phyloP scores from a whole-genome alignment of 2,888 invertebrate genomes.

The Eristalis tenax region DNA sequence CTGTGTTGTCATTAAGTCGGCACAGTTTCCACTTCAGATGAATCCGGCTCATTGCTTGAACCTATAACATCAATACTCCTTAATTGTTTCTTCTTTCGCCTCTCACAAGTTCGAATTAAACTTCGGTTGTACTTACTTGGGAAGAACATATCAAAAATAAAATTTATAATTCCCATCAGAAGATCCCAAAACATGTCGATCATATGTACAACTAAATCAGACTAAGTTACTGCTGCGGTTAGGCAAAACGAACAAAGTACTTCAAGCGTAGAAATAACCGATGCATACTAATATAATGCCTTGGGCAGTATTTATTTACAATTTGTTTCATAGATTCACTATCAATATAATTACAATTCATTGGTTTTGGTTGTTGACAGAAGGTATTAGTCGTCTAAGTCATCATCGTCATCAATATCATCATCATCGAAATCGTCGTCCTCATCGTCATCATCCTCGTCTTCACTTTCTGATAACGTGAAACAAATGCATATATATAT shows the following conservation, averaged over 20 bases:
- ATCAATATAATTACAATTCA: background rate
- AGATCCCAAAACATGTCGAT: conserved; percentile 54
- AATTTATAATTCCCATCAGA: conserved; percentile 46
- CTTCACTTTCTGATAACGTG: background rate
- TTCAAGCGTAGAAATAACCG: background rate
- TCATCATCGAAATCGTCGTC: background rate
- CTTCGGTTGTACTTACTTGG: conserved; percentile 40
- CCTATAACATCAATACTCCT: conserved; percentile 20
- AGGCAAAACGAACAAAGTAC: background rate
- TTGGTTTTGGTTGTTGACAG: background rate
- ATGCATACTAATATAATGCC: background rate
- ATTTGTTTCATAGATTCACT: background rate
- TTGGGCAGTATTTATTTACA: background rate
- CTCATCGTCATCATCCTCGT: background rate
- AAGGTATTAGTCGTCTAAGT: background rate
- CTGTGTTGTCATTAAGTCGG: background rate
- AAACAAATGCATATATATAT: background rate
- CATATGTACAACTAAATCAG: background rate
- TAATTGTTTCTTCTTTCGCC: background rate
- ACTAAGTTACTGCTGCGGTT: background rate
- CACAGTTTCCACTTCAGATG: conserved; percentile 62
- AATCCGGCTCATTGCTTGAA: conserved; percentile 56
- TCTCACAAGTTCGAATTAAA: background rate
- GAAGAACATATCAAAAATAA: conserved; percentile 49
- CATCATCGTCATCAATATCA: background rate